These are phyloP conservation scores for Drosophila seclusa DNA, from an alignment of 2,888 invertebrate species.

Conservation along the genomic window DNA sequence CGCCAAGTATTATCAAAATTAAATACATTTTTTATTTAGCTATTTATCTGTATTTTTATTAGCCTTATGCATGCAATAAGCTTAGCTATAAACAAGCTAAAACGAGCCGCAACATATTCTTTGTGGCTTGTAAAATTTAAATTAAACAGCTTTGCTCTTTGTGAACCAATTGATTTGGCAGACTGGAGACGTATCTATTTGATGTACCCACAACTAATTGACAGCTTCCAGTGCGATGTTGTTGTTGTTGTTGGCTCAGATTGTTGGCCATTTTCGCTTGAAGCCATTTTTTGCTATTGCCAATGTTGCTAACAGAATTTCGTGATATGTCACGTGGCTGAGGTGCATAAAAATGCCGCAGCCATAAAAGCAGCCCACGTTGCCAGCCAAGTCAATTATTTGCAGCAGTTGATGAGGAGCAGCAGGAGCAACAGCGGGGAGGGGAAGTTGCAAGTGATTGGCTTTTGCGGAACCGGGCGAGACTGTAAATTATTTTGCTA, in stretches of 20 bases:
- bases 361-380: slow-evolving; percentile 67
- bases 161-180: slow-evolving; percentile 11
- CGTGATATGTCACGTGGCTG: slow-evolving; percentile 77
- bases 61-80: background rate
- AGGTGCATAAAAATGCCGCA: slow-evolving; percentile 50
- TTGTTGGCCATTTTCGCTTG: slow-evolving; percentile 17
- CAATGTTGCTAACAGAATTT: slow-evolving; percentile 66
- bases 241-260: background rate
- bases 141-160: slow-evolving; percentile 9
- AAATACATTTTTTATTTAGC: background rate
- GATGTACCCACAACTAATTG: slow-evolving; percentile 70
- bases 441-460: slow-evolving; percentile 30
- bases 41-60: background rate
- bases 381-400: slow-evolving; percentile 23
- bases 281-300: slow-evolving; percentile 18
- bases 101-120: background rate
- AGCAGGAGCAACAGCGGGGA: background rate
- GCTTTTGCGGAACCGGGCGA: slow-evolving; percentile 30
- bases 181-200: slow-evolving; percentile 37
- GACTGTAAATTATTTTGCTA: slow-evolving; percentile 71
- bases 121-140: background rate
- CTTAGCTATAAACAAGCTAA: background rate
- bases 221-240: slow-evolving; percentile 61
- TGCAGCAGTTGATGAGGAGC: background rate
- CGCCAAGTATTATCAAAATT: background rate